Base-by-base conservation (phyloP, 1,140 invertebrate species). In the Probaryconus sp. region DNA sequence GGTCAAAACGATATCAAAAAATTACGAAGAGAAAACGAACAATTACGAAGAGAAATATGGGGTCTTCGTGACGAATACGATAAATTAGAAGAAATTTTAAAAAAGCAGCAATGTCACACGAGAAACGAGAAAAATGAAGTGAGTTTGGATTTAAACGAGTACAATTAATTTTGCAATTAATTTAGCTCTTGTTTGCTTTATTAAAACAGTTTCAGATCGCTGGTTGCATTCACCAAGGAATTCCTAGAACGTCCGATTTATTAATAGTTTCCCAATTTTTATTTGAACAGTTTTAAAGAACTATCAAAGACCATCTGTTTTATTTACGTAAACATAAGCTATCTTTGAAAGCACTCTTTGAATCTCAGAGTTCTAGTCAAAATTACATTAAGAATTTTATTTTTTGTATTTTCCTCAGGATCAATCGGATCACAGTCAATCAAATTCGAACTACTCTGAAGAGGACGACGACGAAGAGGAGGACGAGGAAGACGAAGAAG, bases 1-100 rank as follows among this genome's bases (percentile, higher is more conserved):
- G 94, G 95, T 75, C 95, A 96, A 83, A 93, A 91, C 74, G 95
- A 96, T 80, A 95, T 96, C 53, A 96, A 95, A 83, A 96, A 96
- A 83, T 82, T 96, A 60, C 92, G 94, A 47, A 89, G 92, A 28
- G 95, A 96, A 81, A 96, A 96, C 86, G 94, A 96, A 75, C 93
- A 94, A 81, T 87, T 97, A 17, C 91, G 94, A 67, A 89, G 94
- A 26, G 95, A 96, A 85, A 95, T 96, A 81, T 96, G 95, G 90
- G 92, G 92, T 28, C 88, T 97, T 31, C 89, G 95, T 33, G 95
- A 96, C 81, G 95, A 96, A 82, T 96, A 95, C 83, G 94, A 96
- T 80, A 91, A 93, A 56, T 88, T 97, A 50, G 94, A 96, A 83
- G 92, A 92, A 68, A 89, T 94, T 78, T 84, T 95, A 68, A 91